phyloP scores from a whole-genome alignment of 2,797 vertebrate genomes.

The Prunella strophiata region DNA sequence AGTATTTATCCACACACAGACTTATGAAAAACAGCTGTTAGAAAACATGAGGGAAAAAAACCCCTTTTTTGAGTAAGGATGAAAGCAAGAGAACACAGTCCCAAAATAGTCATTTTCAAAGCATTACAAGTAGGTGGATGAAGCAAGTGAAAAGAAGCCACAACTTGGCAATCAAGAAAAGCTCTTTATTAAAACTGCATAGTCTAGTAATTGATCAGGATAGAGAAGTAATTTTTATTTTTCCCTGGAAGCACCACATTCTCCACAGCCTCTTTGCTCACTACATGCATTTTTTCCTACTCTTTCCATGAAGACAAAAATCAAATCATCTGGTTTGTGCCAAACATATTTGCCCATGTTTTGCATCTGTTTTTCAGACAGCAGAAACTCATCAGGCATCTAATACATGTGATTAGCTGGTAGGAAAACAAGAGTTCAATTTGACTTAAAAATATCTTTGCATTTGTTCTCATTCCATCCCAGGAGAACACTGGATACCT shows the following conservation, averaged over 20 bases:
- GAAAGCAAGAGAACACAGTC: neutral
- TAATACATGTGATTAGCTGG: neutral
- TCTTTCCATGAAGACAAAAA: neutral
- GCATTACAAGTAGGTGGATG: neutral
- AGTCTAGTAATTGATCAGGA: neutral
- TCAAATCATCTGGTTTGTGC: neutral
- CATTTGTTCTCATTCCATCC: neutral
- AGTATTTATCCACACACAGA: neutral
- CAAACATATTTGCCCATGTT: neutral
- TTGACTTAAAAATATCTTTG: neutral
- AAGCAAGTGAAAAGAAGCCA: neutral
- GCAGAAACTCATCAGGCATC: neutral
- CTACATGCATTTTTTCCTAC: neutral
- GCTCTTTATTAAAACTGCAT: neutral
- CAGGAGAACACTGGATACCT: neutral
- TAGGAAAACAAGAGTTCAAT: slow-evolving; percentile 5
- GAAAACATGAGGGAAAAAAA: neutral
- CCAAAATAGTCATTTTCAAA: neutral
- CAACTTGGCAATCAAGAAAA: neutral
- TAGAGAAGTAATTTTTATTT: neutral
- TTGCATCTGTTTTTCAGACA: neutral
- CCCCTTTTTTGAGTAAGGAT: neutral
- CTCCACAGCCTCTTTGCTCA: neutral
- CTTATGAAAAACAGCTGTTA: slow-evolving; percentile 9
- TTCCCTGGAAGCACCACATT: neutral